A percentile compares a stretch with the other conserved stretches of the same genome.
Conservation (phyloP, 1,140 invertebrate genomes). For the Scaptomyza graminum region DNA sequence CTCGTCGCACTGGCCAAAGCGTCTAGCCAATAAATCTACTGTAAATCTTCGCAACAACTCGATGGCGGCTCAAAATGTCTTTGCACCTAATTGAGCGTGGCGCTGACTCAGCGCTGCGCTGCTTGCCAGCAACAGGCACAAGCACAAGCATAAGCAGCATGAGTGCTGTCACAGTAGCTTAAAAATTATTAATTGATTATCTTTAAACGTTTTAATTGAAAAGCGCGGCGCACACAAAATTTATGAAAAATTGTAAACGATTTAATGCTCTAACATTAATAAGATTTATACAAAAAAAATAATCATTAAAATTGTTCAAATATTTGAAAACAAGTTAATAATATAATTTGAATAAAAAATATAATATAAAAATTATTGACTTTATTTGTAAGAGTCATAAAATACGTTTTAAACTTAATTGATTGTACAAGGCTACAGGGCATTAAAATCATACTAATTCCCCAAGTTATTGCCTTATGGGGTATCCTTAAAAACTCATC, state of each 20-base stretch:
- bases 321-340: too few relatives aligned
- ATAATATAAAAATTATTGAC: too few relatives aligned
- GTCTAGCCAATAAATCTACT: constrained; percentile 72
- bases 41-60: constrained; percentile 60
- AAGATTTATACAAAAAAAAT: not conserved
- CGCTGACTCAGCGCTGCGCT: constrained; percentile 57
- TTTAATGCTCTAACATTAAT: constrained; percentile 29
- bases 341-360: too few relatives aligned
- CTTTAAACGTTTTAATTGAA: constrained; percentile 81
- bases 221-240: constrained; percentile 19
- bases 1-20: constrained; percentile 42
- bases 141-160: constrained; percentile 5
- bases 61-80: constrained; percentile 59
- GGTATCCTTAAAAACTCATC: not conserved
- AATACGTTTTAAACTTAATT: too few relatives aligned
- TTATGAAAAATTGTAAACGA: constrained; percentile 2
- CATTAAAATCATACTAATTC: not conserved
- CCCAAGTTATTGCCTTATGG: not conserved
- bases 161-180: constrained; percentile 61
- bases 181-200: constrained; percentile 80
- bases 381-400: too few relatives aligned
- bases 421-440: too few relatives aligned
- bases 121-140: constrained; percentile 11
- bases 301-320: too few relatives aligned
- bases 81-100: constrained; percentile 76